Conservation (phyloP, 2,113 vertebrate species). For the Amblyopsis rosae region DNA sequence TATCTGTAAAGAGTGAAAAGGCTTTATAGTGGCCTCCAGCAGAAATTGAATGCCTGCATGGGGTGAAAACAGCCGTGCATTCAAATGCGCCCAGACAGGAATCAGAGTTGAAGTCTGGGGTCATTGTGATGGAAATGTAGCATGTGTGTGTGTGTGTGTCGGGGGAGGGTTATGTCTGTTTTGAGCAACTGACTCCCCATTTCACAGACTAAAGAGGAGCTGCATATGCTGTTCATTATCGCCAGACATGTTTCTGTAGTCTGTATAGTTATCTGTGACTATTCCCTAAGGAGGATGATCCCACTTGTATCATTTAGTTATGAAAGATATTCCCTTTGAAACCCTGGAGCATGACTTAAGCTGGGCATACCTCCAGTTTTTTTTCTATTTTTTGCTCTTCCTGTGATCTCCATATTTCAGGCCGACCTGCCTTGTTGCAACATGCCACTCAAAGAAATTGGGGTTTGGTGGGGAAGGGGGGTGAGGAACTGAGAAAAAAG, state of each 20-base stretch:
- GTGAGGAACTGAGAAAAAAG: constrained; percentile 5
- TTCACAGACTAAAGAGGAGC: constrained; percentile 35
- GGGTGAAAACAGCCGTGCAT: constrained; percentile 62
- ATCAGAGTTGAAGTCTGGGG: constrained; percentile 77
- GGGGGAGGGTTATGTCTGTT: constrained; percentile 62
- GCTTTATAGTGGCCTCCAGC: constrained; percentile 58
- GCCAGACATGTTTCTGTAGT: background rate
- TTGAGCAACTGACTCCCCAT: constrained; percentile 60
- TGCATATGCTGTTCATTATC: constrained; percentile 15
- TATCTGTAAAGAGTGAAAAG: constrained; percentile 57
- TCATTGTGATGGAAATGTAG: constrained; percentile 80
- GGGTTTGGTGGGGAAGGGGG: background rate
- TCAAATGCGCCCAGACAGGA: constrained; percentile 73
- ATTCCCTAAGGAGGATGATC: background rate
- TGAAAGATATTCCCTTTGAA: background rate
- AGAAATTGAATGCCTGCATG: constrained; percentile 59
- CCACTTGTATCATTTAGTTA: background rate
- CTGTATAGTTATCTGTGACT: background rate
- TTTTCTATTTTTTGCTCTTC: background rate
- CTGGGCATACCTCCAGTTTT: background rate
- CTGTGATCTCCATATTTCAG: constrained; percentile 3
- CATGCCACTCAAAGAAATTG: constrained; percentile 23
- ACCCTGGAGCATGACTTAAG: background rate
- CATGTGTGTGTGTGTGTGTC: constrained; percentile 71
- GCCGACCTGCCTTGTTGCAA: constrained; percentile 19